These are phyloP conservation scores for Acanthochromis polyacanthus DNA, from an alignment of 2,113 vertebrate species.

Conservation along the genomic window DNA sequence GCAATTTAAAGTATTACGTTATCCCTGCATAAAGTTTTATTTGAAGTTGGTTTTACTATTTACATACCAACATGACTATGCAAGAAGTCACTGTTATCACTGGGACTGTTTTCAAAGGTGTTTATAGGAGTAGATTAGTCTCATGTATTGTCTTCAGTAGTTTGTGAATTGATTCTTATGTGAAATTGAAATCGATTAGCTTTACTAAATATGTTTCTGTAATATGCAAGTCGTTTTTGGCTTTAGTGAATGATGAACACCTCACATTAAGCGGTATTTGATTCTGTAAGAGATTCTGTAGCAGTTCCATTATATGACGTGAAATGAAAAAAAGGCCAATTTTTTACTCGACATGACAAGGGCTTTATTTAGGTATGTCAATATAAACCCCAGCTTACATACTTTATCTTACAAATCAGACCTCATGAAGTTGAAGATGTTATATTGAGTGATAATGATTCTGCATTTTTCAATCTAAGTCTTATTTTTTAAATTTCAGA, in stretches of 20 bases:
- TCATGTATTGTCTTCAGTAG: background rate
- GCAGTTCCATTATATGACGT: background rate
- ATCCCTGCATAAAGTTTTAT: too few species aligned
- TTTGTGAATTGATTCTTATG: too few species aligned
- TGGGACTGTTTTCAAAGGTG: background rate
- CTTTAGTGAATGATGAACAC: background rate
- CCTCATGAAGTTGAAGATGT: too few species aligned
- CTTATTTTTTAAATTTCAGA: conserved; percentile 84
- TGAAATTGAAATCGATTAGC: too few species aligned
- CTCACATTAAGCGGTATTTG: background rate
- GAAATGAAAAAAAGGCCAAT: background rate
- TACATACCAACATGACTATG: too few species aligned
- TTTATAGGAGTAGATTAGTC: background rate
- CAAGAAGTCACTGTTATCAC: too few species aligned
- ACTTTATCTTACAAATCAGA: background rate
- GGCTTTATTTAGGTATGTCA: background rate
- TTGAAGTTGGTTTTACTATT: too few species aligned
- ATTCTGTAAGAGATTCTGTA: background rate
- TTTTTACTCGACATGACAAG: background rate
- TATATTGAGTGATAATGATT: background rate
- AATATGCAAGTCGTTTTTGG: background rate
- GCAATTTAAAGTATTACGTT: too few species aligned
- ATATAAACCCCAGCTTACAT: background rate
- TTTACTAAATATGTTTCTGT: too few species aligned
- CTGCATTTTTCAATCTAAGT: background rate